Percentiles rank a stretch among this genome's conserved stretches.
phyloP scores from a whole-genome alignment of 2,113 vertebrate species.

The Numenius arquata region DNA sequence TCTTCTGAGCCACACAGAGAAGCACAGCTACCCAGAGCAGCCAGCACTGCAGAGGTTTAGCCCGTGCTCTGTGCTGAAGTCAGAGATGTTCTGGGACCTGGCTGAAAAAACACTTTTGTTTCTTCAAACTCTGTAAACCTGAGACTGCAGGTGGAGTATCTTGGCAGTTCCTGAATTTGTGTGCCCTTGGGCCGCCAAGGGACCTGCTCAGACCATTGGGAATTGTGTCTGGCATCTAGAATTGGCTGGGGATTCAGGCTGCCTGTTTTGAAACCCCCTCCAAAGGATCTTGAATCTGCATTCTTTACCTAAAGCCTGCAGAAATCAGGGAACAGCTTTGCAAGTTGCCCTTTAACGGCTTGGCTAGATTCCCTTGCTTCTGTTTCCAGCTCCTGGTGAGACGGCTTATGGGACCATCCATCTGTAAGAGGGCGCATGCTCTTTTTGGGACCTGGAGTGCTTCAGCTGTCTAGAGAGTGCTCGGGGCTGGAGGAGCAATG shows the following conservation, averaged over 20 bases:
- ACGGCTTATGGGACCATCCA: conserved; percentile 26
- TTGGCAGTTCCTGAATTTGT: neutral
- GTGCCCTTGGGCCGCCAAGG: neutral
- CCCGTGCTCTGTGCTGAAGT: neutral
- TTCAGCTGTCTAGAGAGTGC: neutral
- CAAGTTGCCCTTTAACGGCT: conserved; percentile 53
- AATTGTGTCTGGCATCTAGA: neutral
- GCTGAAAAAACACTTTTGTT: neutral
- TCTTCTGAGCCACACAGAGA: neutral
- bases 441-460: conserved; percentile 17
- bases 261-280: neutral
- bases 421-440: conserved; percentile 42
- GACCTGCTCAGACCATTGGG: neutral
- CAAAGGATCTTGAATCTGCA: neutral
- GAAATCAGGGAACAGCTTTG: conserved; percentile 49
- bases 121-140: neutral
- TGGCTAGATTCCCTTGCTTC: conserved; percentile 22
- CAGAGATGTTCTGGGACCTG: neutral
- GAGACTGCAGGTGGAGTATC: neutral
- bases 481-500: neutral
- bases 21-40: neutral
- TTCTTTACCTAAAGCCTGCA: neutral
- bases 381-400: conserved; percentile 59
- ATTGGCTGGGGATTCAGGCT: neutral
- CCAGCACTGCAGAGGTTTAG: neutral